Percentiles rank a stretch among this genome's conserved stretches.
Evolutionary conservation across 2,888 invertebrate species (phyloP).

Genomic region (Nysson spinosus): DNA sequence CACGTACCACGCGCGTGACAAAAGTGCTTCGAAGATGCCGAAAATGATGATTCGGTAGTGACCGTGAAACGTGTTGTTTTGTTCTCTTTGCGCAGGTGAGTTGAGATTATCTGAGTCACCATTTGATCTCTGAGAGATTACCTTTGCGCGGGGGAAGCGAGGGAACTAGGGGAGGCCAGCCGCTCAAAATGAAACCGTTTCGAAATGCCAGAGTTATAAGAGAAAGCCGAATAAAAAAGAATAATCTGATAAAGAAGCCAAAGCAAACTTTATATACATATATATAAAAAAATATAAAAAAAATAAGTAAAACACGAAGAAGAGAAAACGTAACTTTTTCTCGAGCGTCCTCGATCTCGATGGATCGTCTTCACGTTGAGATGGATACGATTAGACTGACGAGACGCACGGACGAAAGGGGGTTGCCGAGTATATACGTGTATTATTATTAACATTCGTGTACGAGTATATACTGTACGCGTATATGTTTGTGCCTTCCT

Average conservation of each 20-base stretch:
- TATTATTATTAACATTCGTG: conserved; percentile 24
- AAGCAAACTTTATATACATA: conserved; percentile 39
- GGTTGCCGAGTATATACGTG: conserved; percentile 29
- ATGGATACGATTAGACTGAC: conserved; percentile 45
- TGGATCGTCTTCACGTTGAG: conserved; percentile 59
- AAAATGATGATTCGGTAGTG: conserved; percentile 62
- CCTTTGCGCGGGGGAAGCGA: conserved; percentile 77
- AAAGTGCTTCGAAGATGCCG: conserved; percentile 62
- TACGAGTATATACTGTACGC: conserved; percentile 20
- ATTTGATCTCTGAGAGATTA: conserved; percentile 72
- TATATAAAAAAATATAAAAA: conserved; percentile 29
- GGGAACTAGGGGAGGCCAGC: conserved; percentile 77
- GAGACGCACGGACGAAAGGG: conserved; percentile 47
- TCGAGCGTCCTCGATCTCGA: conserved; percentile 66
- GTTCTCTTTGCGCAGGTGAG: conserved; percentile 77
- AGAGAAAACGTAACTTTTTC: conserved; percentile 56
- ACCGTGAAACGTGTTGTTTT: conserved; percentile 71
- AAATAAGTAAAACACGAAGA: conserved; percentile 37
- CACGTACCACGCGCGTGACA: conserved; percentile 37
- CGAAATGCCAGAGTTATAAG: conserved; percentile 41
- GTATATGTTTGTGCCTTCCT: conserved; percentile 16
- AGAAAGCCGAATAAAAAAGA: conserved; percentile 45
- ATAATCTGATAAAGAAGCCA: conserved; percentile 51
- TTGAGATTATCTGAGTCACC: conserved; percentile 77
- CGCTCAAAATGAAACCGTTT: conserved; percentile 62